A percentile compares a stretch with the other conserved stretches of the same genome.
These are phyloP conservation scores for Ardeotis arabs DNA, from an alignment of 2,113 vertebrate species.

Conservation along the genomic window DNA sequence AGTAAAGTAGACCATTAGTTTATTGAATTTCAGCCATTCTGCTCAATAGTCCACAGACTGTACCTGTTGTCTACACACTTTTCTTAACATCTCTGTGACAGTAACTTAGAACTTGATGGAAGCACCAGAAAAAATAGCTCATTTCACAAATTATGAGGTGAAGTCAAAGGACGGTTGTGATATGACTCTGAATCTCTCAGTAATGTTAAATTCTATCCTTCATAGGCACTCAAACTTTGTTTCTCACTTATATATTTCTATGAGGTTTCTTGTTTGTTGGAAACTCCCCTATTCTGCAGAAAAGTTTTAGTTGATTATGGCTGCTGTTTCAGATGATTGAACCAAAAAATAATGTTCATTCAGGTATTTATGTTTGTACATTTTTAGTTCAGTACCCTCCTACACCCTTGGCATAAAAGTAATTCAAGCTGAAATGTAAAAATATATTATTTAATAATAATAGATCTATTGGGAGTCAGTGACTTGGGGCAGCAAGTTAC, in stretches of 20 bases:
- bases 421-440: neutral
- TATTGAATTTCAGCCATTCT: neutral
- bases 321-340: neutral
- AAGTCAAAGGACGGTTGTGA: neutral
- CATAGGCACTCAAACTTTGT: neutral
- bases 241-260: neutral
- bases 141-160: neutral
- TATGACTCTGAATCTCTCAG: neutral
- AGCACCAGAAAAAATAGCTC: neutral
- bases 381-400: neutral
- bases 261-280: neutral
- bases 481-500: neutral
- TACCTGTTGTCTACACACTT: neutral
- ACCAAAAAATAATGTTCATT: neutral
- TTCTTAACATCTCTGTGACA: neutral
- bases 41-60: neutral
- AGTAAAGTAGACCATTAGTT: neutral
- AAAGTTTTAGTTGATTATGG: neutral
- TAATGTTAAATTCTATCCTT: neutral
- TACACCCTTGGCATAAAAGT: neutral
- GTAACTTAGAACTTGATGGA: neutral
- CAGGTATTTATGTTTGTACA: neutral
- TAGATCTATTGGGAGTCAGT: neutral
- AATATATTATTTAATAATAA: neutral
- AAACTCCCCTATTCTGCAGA: neutral